Conservation (phyloP, 2,888 invertebrate species). For the Nematopogon swammerdamellus region DNA sequence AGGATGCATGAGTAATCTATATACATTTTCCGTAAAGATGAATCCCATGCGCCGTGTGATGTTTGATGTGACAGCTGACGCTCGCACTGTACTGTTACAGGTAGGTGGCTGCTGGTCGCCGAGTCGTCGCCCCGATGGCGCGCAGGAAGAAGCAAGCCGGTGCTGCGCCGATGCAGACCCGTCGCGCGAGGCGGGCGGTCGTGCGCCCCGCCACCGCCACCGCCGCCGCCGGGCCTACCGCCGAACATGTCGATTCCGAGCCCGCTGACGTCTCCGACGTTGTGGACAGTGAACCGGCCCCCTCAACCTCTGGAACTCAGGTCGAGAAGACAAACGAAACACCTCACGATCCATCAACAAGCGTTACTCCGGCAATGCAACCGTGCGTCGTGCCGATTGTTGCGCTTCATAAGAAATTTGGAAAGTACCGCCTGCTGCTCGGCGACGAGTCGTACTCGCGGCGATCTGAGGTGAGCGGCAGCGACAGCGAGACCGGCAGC, state of each 20-base stretch:
- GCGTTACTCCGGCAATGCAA: constrained; percentile 15
- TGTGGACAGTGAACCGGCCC: constrained; percentile 10
- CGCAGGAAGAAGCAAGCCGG: constrained; percentile 42
- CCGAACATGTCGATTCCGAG: constrained; percentile 15
- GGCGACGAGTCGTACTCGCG: constrained; percentile 32
- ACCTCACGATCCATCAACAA: constrained; percentile 9
- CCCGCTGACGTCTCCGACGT: constrained; percentile 14
- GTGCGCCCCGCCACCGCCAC: constrained; percentile 20
- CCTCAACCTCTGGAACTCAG: constrained; percentile 6
- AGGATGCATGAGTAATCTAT: too few relatives aligned
- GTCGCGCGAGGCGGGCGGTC: constrained; percentile 34
- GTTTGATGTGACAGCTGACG: too few relatives aligned
- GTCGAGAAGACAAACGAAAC: not conserved
- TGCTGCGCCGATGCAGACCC: constrained; percentile 24
- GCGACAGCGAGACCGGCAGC: constrained; percentile 50
- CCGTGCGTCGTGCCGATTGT: constrained; percentile 27
- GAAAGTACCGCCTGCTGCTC: constrained; percentile 52
- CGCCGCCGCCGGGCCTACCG: constrained; percentile 15
- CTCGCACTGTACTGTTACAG: constrained; percentile 22
- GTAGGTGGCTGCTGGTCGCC: constrained; percentile 23
- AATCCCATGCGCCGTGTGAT: too few relatives aligned
- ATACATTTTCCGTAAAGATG: too few relatives aligned
- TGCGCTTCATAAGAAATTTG: constrained; percentile 54
- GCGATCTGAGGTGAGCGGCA: constrained; percentile 36
- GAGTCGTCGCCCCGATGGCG: constrained; percentile 28